Percentiles rank a stretch among this genome's conserved stretches.
Conservation (phyloP, 2,113 vertebrate genomes). For the Cacatua alba region DNA sequence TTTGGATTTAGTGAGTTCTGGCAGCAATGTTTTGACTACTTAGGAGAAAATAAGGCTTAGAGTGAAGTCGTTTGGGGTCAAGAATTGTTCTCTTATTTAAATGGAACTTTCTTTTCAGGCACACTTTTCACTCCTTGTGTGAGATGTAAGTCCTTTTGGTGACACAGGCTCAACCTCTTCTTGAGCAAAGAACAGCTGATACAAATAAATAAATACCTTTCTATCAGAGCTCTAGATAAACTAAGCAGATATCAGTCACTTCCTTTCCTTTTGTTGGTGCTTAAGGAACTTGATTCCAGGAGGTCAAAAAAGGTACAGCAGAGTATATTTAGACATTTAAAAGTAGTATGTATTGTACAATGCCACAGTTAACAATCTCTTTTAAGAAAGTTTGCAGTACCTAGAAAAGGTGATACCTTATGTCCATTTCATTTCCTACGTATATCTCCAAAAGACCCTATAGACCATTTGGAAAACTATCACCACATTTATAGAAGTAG, state of each 20-base stretch:
- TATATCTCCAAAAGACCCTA: background rate
- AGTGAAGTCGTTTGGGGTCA: background rate
- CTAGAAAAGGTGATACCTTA: background rate
- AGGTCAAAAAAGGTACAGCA: background rate
- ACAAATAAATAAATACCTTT: background rate
- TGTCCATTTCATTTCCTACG: rapidly evolving
- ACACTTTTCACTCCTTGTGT: background rate
- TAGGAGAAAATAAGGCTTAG: background rate
- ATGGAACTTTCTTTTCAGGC: background rate
- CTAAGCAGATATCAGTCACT: background rate
- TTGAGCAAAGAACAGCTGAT: background rate
- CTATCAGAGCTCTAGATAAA: background rate
- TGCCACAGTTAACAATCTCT: background rate
- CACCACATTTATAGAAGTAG: background rate
- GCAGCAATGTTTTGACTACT: background rate
- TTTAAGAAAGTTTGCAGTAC: background rate
- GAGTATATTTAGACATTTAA: background rate
- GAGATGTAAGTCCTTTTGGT: background rate
- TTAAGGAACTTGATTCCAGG: background rate
- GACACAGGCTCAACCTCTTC: background rate
- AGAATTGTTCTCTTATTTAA: background rate
- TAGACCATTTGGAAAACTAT: background rate
- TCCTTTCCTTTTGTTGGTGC: background rate
- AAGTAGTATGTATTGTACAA: background rate
- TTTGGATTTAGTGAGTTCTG: background rate